Percentiles rank a stretch among this genome's conserved stretches.
These are phyloP conservation scores for Enteromius trimaculatus DNA, from an alignment of 2,797 vertebrate species.

Conservation along the genomic window DNA sequence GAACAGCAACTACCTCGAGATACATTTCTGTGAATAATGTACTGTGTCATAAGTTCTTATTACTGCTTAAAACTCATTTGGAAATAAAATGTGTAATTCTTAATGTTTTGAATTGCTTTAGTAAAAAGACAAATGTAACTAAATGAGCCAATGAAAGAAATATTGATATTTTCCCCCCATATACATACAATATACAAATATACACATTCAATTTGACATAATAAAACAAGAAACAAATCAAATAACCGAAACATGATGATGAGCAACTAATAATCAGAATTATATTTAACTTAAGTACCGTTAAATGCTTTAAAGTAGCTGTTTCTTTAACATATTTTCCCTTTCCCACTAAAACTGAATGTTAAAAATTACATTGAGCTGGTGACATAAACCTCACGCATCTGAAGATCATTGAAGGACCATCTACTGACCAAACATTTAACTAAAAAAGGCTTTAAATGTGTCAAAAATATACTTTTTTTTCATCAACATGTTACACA, in stretches of 20 bases:
- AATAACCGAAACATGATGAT: too few relatives aligned
- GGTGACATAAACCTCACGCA: background rate
- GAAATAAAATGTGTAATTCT: background rate
- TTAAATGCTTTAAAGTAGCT: too few relatives aligned
- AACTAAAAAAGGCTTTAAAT: background rate
- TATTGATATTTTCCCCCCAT: too few relatives aligned
- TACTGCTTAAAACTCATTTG: background rate
- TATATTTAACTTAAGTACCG: too few relatives aligned
- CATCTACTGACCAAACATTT: background rate
- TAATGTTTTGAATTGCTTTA: too few relatives aligned
- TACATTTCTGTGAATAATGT: background rate
- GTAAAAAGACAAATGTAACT: background rate
- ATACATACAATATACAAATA: too few relatives aligned
- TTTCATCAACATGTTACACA: background rate
- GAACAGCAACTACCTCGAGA: background rate
- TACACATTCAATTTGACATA: too few relatives aligned
- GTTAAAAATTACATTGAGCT: background rate
- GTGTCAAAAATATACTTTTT: background rate
- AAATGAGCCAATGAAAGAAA: background rate
- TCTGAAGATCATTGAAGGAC: background rate
- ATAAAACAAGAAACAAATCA: too few relatives aligned
- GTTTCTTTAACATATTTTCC: too few relatives aligned
- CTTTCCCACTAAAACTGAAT: background rate
- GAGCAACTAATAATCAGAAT: too few relatives aligned
- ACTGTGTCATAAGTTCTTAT: background rate